These are phyloP conservation scores for Ianthella basta DNA, from an alignment of 37 sponge, comb jelly and placozoan genomes.

Conservation along the genomic window DNA sequence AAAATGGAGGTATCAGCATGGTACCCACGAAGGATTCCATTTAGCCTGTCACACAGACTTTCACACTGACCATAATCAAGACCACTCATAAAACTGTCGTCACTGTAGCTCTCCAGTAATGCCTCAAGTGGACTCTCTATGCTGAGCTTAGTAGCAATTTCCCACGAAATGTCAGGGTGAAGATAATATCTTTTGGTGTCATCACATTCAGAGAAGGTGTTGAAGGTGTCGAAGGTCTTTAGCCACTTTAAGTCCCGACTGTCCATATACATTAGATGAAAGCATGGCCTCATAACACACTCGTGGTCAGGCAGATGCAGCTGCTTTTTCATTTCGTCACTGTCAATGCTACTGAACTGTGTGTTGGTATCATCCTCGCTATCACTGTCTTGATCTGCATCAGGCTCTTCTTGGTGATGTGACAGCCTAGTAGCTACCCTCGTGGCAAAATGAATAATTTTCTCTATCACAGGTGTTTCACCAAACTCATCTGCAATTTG, in stretches of 20 bases:
- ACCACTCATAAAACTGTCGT: slow-evolving; percentile 48
- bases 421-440: slow-evolving; percentile 8
- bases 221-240: background rate
- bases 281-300: slow-evolving; percentile 43
- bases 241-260: slow-evolving; percentile 6
- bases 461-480: background rate
- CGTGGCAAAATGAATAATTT: background rate
- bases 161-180: slow-evolving; percentile 37
- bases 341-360: too few relatives aligned
- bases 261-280: slow-evolving; percentile 36
- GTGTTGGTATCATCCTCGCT: too few relatives aligned
- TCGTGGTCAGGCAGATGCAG: slow-evolving; percentile 55
- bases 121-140: slow-evolving; percentile 37
- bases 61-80: slow-evolving; percentile 80
- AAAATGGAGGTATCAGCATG: slow-evolving; percentile 72
- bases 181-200: slow-evolving; percentile 10
- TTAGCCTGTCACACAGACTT: slow-evolving; percentile 76
- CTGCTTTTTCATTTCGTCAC: background rate
- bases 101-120: slow-evolving; percentile 41
- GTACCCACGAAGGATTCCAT: slow-evolving; percentile 56
- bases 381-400: background rate
- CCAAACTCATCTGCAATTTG: background rate
- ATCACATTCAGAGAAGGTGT: background rate
- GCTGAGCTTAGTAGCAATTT: slow-evolving; percentile 32
- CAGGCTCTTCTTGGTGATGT: background rate